phyloP scores from a whole-genome alignment of 2,113 vertebrate species.

The Mustela lutreola region DNA sequence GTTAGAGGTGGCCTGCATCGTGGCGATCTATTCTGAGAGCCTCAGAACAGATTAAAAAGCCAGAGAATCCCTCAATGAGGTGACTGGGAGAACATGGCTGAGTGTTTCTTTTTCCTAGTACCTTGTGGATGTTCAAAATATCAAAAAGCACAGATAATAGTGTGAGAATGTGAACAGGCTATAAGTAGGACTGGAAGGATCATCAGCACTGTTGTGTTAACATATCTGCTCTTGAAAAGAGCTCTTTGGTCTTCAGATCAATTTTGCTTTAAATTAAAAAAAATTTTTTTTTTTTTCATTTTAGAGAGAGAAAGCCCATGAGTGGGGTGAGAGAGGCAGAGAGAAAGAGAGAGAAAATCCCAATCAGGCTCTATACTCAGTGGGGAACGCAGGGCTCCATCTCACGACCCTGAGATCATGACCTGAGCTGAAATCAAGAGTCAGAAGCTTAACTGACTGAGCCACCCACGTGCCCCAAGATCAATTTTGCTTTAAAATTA shows the following conservation, averaged over 20 bases:
- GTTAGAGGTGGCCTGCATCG: not conserved
- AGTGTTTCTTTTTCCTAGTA: not conserved
- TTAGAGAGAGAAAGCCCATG: not conserved
- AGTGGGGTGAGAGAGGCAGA: not conserved
- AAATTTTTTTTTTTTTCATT: not conserved
- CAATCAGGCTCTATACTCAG: not conserved
- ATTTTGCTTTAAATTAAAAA: conserved; percentile 12
- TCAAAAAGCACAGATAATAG: not conserved
- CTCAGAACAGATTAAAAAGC: not conserved
- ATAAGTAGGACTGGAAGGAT: not conserved
- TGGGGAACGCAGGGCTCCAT: not conserved
- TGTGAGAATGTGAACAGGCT: not conserved
- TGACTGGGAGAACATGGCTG: not conserved
- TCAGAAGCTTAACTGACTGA: not conserved
- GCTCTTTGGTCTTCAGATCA: not conserved
- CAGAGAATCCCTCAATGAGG: not conserved
- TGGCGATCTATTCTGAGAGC: not conserved
- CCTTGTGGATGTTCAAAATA: not conserved
- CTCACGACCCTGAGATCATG: not conserved
- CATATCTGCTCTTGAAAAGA: not conserved
- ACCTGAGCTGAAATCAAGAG: not conserved
- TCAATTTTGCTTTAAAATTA: not conserved
- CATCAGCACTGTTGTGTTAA: too few relatives aligned
- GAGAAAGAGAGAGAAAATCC: not conserved
- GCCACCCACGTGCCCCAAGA: not conserved